phyloP scores from a whole-genome alignment of 2,888 invertebrate species.

The Trissoscelio sp. region DNA sequence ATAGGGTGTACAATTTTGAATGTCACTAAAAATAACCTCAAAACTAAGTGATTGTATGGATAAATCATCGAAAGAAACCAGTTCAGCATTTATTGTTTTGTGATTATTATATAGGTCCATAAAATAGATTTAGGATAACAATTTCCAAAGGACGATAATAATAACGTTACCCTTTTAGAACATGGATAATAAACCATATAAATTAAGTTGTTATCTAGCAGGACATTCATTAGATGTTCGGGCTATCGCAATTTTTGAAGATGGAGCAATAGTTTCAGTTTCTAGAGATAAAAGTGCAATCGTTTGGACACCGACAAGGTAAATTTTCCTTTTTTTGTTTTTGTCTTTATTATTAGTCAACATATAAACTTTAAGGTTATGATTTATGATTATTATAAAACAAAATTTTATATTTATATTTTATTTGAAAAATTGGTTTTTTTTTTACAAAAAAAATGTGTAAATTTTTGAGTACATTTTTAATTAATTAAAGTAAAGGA shows the following conservation, averaged over 20 bases:
- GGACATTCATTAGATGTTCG: slow-evolving; percentile 95
- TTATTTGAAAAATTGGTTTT: too few relatives aligned
- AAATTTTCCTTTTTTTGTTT: too few relatives aligned
- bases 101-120: not conserved
- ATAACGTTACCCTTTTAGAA: not conserved
- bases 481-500: too few relatives aligned
- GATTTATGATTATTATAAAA: too few relatives aligned
- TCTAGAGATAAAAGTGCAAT: slow-evolving; percentile 95
- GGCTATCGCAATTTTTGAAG: slow-evolving; percentile 87
- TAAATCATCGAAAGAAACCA: not conserved
- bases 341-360: too few relatives aligned
- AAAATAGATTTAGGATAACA: not conserved
- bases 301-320: slow-evolving; percentile 93
- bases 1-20: too few relatives aligned
- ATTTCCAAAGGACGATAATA: too few relatives aligned
- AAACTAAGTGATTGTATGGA: not conserved
- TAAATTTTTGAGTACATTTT: too few relatives aligned
- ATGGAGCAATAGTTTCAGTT: slow-evolving; percentile 92
- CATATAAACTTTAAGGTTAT: too few relatives aligned
- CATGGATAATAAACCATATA: slow-evolving; percentile 84
- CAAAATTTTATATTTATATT: too few relatives aligned
- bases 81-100: not conserved
- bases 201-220: slow-evolving; percentile 90
- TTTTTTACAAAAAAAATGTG: too few relatives aligned
- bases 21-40: slow-evolving; percentile 7